Evolutionary conservation across 2,888 invertebrate species (phyloP).

Genomic region (Ophion slaviceki): DNA sequence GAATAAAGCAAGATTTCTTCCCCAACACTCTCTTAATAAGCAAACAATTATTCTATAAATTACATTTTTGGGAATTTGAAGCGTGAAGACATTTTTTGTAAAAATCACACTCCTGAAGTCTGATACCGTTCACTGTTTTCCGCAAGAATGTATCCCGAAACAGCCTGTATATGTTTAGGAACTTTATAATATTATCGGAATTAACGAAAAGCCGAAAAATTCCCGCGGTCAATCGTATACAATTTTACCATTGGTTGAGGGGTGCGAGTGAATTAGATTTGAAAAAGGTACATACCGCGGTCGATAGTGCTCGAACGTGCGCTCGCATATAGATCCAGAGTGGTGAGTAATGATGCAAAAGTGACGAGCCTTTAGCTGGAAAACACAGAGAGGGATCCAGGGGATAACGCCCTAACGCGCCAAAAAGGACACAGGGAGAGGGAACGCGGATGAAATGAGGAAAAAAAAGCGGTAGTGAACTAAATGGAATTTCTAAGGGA

Average conservation of each 20-base stretch:
- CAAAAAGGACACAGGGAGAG: neutral
- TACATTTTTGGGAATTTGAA: neutral
- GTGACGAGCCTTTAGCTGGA: constrained; percentile 26
- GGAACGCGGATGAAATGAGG: neutral
- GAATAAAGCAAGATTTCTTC: no score
- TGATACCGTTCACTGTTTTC: neutral
- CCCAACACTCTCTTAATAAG: no score
- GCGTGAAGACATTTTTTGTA: neutral
- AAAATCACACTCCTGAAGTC: neutral
- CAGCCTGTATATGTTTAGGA: neutral
- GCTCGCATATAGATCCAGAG: neutral
- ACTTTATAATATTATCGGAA: neutral
- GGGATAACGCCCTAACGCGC: constrained; percentile 14
- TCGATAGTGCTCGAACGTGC: neutral
- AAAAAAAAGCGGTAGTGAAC: constrained; percentile 13
- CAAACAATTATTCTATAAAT: neutral
- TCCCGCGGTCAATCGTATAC: neutral
- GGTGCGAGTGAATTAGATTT: constrained; percentile 23
- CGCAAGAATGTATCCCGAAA: neutral
- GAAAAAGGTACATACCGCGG: neutral
- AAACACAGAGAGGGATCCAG: constrained; percentile 20
- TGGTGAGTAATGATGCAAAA: constrained; percentile 35
- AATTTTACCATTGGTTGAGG: neutral
- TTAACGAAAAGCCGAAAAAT: neutral
- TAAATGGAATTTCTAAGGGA: constrained; percentile 36